Evolutionary conservation across 2,797 vertebrate genomes (phyloP).

Genomic region (Hydrophis major): DNA sequence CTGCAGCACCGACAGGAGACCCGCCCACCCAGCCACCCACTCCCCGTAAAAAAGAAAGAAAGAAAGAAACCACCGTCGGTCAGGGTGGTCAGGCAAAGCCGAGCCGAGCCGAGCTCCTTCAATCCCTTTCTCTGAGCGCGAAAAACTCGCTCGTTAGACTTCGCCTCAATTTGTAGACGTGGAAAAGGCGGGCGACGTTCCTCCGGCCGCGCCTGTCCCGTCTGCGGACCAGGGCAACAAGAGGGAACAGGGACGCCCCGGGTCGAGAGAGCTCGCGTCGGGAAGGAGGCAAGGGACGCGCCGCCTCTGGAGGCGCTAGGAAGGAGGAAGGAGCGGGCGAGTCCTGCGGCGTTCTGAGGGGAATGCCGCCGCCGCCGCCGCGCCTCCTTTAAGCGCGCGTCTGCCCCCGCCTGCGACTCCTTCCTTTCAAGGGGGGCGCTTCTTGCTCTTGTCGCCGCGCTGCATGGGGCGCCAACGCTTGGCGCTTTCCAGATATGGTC

Average conservation of each 20-base stretch:
- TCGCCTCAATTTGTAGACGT: neutral
- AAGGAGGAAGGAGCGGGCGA: neutral
- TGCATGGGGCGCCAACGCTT: slow-evolving; percentile 19
- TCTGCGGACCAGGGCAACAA: neutral
- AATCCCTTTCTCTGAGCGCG: neutral
- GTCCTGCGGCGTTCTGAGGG: slow-evolving; percentile 18
- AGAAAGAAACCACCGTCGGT: neutral
- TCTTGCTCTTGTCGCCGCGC: slow-evolving; percentile 34
- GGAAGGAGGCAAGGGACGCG: neutral
- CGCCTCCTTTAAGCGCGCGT: neutral
- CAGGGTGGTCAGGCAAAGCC: neutral
- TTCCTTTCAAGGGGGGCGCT: slow-evolving; percentile 54
- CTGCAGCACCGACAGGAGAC: neutral
- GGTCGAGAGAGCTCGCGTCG: neutral
- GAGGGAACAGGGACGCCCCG: slow-evolving; percentile 23
- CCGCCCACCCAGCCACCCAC: neutral
- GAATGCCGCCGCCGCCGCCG: neutral
- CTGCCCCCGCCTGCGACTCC: slow-evolving; percentile 45
- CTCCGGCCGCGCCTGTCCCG: neutral
- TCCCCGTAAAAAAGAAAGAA: neutral
- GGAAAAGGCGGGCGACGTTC: neutral
- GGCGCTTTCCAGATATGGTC: slow-evolving; percentile 39
- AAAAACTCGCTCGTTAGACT: neutral
- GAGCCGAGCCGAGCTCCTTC: neutral
- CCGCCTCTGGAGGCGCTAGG: neutral